Base-by-base conservation (phyloP, 2,888 invertebrate genomes). In the Amiota communis region DNA sequence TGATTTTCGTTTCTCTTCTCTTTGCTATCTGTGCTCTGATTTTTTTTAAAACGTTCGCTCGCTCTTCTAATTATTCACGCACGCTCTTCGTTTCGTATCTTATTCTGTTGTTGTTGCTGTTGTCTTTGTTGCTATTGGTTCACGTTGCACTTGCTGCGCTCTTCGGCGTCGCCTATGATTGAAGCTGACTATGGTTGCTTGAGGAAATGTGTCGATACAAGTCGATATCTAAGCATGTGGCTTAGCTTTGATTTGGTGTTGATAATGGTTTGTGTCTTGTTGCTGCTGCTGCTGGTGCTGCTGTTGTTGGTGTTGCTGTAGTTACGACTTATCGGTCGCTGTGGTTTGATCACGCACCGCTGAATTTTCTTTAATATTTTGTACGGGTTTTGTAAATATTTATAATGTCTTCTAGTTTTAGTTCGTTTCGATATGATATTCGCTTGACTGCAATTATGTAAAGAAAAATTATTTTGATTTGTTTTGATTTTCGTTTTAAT, bases 131-230 rank as follows among this genome's bases (percentile, higher is more conserved):
- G 36, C 17, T 61, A 20, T n/a, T 8, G 20, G 61, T 77, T 68
- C 65, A 75, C 68, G 71, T 68, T 71, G 63, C 47, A 70, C 73
- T 56, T 57, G 20, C 49, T 65, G 47, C 77, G 74, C 71, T 75
- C 74, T 72, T 73, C 74, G 61, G 48, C 75, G 74, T 74, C 72
- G 83, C 6, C 36, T 36, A 36, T 36, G 6, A 6, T 36, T 36
- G 36, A 36, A 36, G 83, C 87, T 90, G 92, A 93, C 94, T 96
- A 96, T 93, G 96, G 96, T 91, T 96, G 96, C 92, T 96, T 96
- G 91, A 96, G 92, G 91, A 96, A 96, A 91, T 96, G 96, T 90
- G 96, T 96, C 90, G 96, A 96, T 82, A 96, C 96, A 89, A 96
- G 93, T 92, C 96, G 94, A 94, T 96, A 94, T 92, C 95, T 96